Evolutionary conservation across 2,797 vertebrate genomes (phyloP).

Genomic region (Heteromormyrus szaboi): DNA sequence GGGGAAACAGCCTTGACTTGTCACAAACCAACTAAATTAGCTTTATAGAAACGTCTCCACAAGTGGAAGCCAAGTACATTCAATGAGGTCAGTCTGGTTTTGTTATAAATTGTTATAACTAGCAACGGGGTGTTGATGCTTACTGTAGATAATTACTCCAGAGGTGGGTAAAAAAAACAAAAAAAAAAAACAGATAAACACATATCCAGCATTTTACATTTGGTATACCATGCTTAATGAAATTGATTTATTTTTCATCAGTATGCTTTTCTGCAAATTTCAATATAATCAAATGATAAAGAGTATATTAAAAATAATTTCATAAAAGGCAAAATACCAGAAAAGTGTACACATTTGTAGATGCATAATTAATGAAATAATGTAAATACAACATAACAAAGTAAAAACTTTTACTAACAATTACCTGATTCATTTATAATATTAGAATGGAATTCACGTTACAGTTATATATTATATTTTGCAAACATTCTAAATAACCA

Average conservation of each 20-base stretch:
- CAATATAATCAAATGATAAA: not conserved
- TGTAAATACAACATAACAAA: not conserved
- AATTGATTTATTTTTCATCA: not conserved
- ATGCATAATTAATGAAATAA: not conserved
- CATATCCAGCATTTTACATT: not conserved
- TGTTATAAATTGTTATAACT: slow-evolving; percentile 7
- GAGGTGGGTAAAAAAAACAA: not conserved
- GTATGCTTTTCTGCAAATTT: not conserved
- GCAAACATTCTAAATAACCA: slow-evolving; percentile 3
- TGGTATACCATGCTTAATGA: no score
- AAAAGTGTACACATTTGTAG: not conserved
- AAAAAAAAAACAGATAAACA: not conserved
- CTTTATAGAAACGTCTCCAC: not conserved
- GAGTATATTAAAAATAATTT: not conserved
- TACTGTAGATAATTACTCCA: not conserved
- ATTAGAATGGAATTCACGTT: not conserved
- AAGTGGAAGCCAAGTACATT: slow-evolving; percentile 10
- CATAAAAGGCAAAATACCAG: not conserved
- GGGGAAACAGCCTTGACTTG: not conserved
- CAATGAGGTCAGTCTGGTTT: slow-evolving; percentile 14
- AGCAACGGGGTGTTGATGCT: not conserved
- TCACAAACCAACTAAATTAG: not conserved
- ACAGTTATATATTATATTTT: not conserved
- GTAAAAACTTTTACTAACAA: slow-evolving; percentile 14
- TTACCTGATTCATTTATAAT: not conserved